phyloP scores from a whole-genome alignment of 2,797 vertebrate genomes.

The Jordanella pulchra region DNA sequence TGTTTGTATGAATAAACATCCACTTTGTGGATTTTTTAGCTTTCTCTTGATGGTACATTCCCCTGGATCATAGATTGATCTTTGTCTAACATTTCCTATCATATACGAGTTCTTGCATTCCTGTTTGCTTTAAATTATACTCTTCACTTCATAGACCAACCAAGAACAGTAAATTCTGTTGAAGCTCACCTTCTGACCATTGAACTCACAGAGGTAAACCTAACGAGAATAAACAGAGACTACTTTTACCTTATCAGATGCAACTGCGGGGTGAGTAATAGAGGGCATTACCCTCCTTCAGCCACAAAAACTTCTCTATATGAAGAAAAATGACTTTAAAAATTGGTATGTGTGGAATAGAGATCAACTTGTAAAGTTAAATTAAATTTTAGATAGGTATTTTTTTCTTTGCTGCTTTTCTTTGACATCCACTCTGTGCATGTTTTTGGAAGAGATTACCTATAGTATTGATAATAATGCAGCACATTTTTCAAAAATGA shows the following conservation, averaged over 20 bases:
- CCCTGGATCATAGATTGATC: neutral
- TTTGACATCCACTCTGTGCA: neutral
- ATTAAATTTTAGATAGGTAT: neutral
- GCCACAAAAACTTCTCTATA: neutral
- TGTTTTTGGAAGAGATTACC: neutral
- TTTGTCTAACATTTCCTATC: neutral
- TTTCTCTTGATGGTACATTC: neutral
- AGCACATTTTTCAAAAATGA: neutral
- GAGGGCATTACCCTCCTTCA: neutral
- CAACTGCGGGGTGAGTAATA: neutral
- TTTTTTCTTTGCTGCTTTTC: neutral
- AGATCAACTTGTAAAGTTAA: neutral
- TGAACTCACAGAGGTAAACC: neutral
- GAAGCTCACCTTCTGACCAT: neutral
- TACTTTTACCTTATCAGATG: conserved; percentile 3
- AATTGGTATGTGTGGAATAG: neutral
- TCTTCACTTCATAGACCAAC: neutral
- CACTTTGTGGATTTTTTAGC: neutral
- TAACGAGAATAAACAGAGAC: neutral
- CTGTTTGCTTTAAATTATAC: neutral
- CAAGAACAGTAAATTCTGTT: neutral
- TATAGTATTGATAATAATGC: neutral
- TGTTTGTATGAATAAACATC: neutral
- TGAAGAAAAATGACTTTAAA: neutral
- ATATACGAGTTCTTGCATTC: neutral